Evolutionary conservation across 2,797 vertebrate species (phyloP), one percentile per base, ranked within the genome.

Genomic region (Epinephelus coioides): DNA sequence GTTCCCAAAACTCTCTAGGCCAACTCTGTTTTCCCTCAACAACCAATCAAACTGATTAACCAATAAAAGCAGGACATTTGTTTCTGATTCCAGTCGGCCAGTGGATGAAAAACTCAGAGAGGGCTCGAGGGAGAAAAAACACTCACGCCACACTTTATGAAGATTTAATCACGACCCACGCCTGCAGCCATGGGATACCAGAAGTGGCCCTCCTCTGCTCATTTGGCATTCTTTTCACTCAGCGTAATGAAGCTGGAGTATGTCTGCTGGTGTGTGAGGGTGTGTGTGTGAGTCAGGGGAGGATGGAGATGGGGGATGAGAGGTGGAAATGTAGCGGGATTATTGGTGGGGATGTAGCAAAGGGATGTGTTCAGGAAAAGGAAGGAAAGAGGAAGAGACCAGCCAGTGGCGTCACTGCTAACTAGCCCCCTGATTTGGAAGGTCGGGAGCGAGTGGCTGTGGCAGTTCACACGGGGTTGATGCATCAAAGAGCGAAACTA

Each of bases 121-220:
- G 25, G 62, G 59, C 82, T 59, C 12, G 18, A 50, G 63, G 68
- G 71, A n/a, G 43, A 61, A 49, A 53, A 74, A 66, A 44, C 68
- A 81, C 80, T 83, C 64, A 64, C 6, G 44, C 76, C 51, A 73
- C 76, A 82, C 69, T 89, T 88, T 80, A 86, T 79, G 62, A 87
- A 89, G 88, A 91, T 91, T 93, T 91, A 89, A 92, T 91, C 88
- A 85, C n/a, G 57, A 76, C 79, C 77, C 78, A 73, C 25, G 78
- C 88, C 82, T 82, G 76, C 81, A 84, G 85, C 75, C 38, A 34
- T 57, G 62, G 85, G 86, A 91, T 79, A 77, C 60, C 73, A 90
- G 65, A 53, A 82, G 81, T 82, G 81, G 79, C 76, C 73, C 77
- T 88, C 76, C 78, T 86, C 84, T 81, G 80, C 67, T 91, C 88